A percentile compares a stretch with the other conserved stretches of the same genome.
These are phyloP conservation scores for Trilocha varians DNA, from an alignment of 2,888 invertebrate genomes.

Conservation along the genomic window DNA sequence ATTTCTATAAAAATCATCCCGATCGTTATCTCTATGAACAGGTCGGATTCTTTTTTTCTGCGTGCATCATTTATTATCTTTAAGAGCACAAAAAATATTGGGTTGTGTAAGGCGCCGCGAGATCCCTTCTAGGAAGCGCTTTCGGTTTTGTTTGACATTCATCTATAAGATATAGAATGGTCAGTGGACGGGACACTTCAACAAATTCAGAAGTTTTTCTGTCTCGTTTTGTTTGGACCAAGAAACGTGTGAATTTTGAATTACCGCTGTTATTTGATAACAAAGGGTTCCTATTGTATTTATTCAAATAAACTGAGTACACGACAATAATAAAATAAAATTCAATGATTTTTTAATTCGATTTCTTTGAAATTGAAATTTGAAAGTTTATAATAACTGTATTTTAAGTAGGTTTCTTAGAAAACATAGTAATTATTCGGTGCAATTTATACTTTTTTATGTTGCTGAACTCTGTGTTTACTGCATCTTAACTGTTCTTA, in stretches of 20 bases:
- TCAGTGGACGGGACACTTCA: constrained; percentile 49
- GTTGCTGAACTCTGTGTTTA: constrained; percentile 1
- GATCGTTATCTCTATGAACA: constrained; percentile 69
- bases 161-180: constrained; percentile 62
- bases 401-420: too few species aligned
- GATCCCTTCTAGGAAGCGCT: constrained; percentile 64
- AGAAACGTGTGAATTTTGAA: constrained; percentile 59
- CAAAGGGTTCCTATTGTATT: background rate
- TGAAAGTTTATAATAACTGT: too few species aligned
- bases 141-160: constrained; percentile 67
- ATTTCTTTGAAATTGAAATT: too few species aligned
- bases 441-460: background rate
- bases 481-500: background rate
- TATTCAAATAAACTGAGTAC: too few species aligned
- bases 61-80: constrained; percentile 71
- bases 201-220: constrained; percentile 38
- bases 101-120: constrained; percentile 67
- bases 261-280: constrained; percentile 3
- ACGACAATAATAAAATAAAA: too few species aligned
- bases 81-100: constrained; percentile 60
- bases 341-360: too few species aligned
- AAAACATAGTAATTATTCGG: too few species aligned
- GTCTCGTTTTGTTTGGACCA: constrained; percentile 33
- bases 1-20: constrained; percentile 71
- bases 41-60: constrained; percentile 67